phyloP scores from a whole-genome alignment of 2,797 vertebrate genomes.

The Dryobates pubescens region DNA sequence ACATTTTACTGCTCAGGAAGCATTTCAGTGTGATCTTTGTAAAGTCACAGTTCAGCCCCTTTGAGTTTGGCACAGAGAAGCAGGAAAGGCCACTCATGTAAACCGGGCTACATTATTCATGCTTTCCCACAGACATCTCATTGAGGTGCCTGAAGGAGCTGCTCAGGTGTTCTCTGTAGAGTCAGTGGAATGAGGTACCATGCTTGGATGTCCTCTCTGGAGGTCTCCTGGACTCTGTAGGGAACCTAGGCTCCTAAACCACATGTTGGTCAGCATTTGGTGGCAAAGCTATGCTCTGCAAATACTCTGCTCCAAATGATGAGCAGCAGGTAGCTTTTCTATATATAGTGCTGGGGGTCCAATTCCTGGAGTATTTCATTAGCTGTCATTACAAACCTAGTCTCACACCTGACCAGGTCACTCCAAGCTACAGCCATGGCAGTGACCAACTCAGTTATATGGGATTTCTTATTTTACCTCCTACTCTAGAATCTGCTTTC shows the following conservation, averaged over 20 bases:
- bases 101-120: not conserved
- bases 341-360: not conserved
- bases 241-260: not conserved
- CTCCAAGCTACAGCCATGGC: not conserved
- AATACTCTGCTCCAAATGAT: rapidly evolving
- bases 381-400: not conserved
- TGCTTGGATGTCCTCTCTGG: not conserved
- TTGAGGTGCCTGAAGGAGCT: not conserved
- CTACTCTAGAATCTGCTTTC: slow-evolving; percentile 10
- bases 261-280: not conserved
- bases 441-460: not conserved
- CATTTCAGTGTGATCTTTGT: not conserved
- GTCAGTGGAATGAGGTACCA: not conserved
- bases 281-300: not conserved
- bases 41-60: not conserved
- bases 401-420: not conserved
- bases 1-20: not conserved
- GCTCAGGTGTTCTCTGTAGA: not conserved
- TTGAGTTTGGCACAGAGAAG: not conserved
- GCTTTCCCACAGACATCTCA: not conserved
- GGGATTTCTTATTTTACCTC: not conserved
- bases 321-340: not conserved
- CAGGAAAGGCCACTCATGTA: not conserved
- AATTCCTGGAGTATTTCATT: not conserved
- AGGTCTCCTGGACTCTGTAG: rapidly evolving